Conservation (phyloP, 2,113 vertebrate genomes). For the human (Homo sapiens) region GRCh38 chr15:57770501-57771000, state of each 20-base stretch:
- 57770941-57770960: not conserved
- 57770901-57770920: not conserved
- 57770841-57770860: not conserved
- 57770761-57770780: slow-evolving; percentile 30
- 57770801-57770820: slow-evolving; percentile 24
- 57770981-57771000: not conserved
- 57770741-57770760: not conserved
- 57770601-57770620: slow-evolving; percentile 73
- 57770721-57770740: slow-evolving; percentile 13
- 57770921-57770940: not conserved
- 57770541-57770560: slow-evolving; percentile 30
- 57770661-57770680: slow-evolving; percentile 60
- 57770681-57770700: slow-evolving; percentile 76
- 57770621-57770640: not conserved
- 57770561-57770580: slow-evolving; percentile 53
- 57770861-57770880: not conserved
- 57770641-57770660: slow-evolving; percentile 76
- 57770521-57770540: not conserved
- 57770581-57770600: not conserved
- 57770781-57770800: not conserved
- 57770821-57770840: not conserved
- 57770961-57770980: not conserved
- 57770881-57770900: not conserved
- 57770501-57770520: not conserved
- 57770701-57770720: not conserved